Percentiles rank a stretch among this genome's conserved stretches.
phyloP scores from a whole-genome alignment of 2,113 vertebrate genomes.

The Montifringilla adamsi region DNA sequence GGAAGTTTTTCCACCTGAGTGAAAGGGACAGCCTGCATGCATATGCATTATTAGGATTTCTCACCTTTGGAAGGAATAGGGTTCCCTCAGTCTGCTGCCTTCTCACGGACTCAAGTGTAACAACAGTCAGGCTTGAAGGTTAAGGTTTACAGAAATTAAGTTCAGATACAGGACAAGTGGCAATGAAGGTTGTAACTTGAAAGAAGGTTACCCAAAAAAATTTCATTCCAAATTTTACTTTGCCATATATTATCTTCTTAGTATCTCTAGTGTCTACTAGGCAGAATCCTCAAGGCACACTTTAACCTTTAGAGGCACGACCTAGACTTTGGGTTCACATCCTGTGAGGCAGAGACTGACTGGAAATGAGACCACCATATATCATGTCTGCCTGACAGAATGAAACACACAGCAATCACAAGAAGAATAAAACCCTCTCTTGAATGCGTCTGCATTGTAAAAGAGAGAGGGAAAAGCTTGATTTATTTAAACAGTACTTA shows the following conservation, averaged over 20 bases:
- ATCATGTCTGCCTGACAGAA: constrained; percentile 1
- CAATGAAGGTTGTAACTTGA: not conserved
- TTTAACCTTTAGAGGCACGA: not conserved
- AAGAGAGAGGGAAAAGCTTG: not conserved
- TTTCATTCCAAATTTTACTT: not conserved
- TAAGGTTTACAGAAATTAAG: not conserved
- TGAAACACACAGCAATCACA: not conserved
- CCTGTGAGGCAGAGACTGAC: not conserved
- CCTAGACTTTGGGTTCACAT: not conserved
- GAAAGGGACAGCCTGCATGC: not conserved
- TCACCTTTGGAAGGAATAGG: not conserved
- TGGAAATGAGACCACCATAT: not conserved
- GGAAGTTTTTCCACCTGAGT: not conserved
- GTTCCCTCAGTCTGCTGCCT: not conserved
- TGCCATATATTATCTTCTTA: not conserved
- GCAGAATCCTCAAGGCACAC: not conserved
- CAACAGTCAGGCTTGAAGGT: not conserved
- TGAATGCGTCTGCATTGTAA: constrained; percentile 2
- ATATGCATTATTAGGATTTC: fast-evolving
- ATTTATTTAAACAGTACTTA: constrained; percentile 71
- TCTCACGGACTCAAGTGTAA: not conserved
- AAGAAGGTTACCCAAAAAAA: not conserved
- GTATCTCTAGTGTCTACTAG: not conserved
- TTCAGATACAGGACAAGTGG: not conserved
- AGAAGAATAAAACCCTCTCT: constrained; percentile 5